phyloP scores from a whole-genome alignment of 2,888 invertebrate species.

The Tinea trinotella region DNA sequence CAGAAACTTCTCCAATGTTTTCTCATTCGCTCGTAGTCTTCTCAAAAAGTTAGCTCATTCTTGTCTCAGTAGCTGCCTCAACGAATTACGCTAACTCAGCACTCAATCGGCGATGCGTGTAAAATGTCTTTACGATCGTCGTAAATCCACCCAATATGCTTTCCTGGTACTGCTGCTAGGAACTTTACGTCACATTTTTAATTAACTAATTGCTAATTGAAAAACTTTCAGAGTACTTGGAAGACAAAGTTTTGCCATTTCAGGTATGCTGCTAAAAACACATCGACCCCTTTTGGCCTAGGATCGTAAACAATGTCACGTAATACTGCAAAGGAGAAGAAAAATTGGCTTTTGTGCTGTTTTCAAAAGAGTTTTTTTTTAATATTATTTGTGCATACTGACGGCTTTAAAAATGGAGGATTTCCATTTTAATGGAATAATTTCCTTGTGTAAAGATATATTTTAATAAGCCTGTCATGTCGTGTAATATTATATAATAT shows the following conservation, averaged over 20 bases:
- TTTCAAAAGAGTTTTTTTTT: neutral
- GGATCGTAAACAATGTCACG: slow-evolving; percentile 19
- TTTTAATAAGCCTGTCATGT: neutral
- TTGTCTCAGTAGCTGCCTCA: slow-evolving; percentile 51
- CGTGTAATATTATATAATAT: neutral
- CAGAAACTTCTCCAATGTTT: slow-evolving; percentile 60
- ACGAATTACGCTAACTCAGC: slow-evolving; percentile 54
- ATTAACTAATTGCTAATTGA: slow-evolving; percentile 63
- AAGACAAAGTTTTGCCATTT: slow-evolving; percentile 34
- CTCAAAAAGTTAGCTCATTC: slow-evolving; percentile 59
- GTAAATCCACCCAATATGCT: slow-evolving; percentile 44
- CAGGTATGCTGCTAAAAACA: slow-evolving; percentile 37
- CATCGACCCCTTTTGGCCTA: slow-evolving; percentile 29
- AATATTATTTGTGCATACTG: slow-evolving; percentile 2
- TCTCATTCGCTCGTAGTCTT: slow-evolving; percentile 56
- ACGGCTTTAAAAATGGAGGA: neutral
- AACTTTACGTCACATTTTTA: slow-evolving; percentile 37
- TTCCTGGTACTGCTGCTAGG: neutral
- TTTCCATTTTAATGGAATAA: slow-evolving; percentile 13
- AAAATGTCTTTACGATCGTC: slow-evolving; percentile 56
- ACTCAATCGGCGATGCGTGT: slow-evolving; percentile 61
- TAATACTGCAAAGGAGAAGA: slow-evolving; percentile 10
- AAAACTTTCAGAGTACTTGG: slow-evolving; percentile 40
- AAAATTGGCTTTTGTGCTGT: slow-evolving; percentile 14
- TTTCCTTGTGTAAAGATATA: neutral